Evolutionary conservation across 2,888 invertebrate genomes (phyloP), one percentile per base, ranked within the genome.

Genomic region (Scaptodrosophila latifasciaeformis): DNA sequence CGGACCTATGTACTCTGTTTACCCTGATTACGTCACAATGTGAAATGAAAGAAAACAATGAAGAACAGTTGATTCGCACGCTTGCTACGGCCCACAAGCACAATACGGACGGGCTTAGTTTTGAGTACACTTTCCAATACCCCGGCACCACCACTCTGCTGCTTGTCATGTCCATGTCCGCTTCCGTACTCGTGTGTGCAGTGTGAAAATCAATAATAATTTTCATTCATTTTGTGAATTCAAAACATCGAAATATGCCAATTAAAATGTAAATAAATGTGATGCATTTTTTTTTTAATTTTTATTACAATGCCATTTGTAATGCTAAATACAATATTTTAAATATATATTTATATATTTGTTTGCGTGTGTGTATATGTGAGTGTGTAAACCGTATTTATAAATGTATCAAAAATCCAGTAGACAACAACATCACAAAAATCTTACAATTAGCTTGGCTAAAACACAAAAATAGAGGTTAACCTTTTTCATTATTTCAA

Each of bases 121-220:
- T n/a, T n/a, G n/a, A n/a, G n/a, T n/a, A n/a, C n/a, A n/a, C n/a
- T n/a, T n/a, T n/a, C n/a, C n/a, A n/a, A n/a, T n/a, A n/a, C n/a
- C n/a, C n/a, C n/a, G n/a, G n/a, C n/a, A n/a, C n/a, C n/a, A n/a
- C n/a, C n/a, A n/a, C n/a, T n/a, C n/a, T n/a, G n/a, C n/a, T n/a
- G n/a, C n/a, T n/a, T n/a, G n/a, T n/a, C n/a, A n/a, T n/a, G n/a
- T n/a, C n/a, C n/a, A n/a, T n/a, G n/a, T n/a, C n/a, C n/a, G n/a
- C n/a, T n/a, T n/a, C n/a, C n/a, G n/a, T n/a, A n/a, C n/a, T n/a
- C n/a, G n/a, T n/a, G n/a, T n/a, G n/a, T n/a, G n/a, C n/a, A n/a
- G 42, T 21, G 44, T 55, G 17, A 62, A 65, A 65, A 65, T 65
- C 65, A 55, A 65, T 66, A 64, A 39, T 47, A 52, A 10, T 53